These are phyloP conservation scores for Hypselothyrea guttata DNA, from an alignment of 2,888 invertebrate genomes.

Conservation along the genomic window DNA sequence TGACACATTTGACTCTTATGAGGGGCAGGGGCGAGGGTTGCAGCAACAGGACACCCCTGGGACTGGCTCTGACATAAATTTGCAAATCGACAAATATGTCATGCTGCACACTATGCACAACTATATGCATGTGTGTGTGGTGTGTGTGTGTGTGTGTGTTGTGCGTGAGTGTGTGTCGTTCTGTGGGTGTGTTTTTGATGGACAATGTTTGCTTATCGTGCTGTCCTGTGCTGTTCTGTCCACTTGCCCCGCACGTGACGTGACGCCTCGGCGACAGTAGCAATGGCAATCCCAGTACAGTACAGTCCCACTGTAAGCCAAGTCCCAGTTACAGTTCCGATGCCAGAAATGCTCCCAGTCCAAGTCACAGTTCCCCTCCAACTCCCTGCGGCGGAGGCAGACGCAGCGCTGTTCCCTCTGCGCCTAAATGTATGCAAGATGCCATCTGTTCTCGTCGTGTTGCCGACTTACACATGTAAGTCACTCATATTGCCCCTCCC, in stretches of 20 bases:
- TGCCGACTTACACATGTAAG: slow-evolving; percentile 76
- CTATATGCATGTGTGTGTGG: slow-evolving; percentile 9
- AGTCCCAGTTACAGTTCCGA: slow-evolving; percentile 3
- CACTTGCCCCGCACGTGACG: slow-evolving; percentile 54
- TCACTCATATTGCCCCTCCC: slow-evolving; percentile 64
- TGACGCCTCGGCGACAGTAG: slow-evolving; percentile 42
- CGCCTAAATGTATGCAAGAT: slow-evolving; percentile 72
- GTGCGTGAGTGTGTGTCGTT: slow-evolving; percentile 13
- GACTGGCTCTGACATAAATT: slow-evolving; percentile 56
- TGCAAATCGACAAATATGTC: slow-evolving; percentile 75
- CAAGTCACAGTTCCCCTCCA: neutral
- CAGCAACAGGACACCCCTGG: neutral
- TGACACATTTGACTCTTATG: slow-evolving; percentile 22
- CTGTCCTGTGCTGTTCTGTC: slow-evolving; percentile 20
- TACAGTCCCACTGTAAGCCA: slow-evolving; percentile 2
- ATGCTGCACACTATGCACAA: slow-evolving; percentile 58
- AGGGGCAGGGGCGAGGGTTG: neutral
- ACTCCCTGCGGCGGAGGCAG: too few relatives aligned
- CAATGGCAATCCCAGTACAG: slow-evolving; percentile 3
- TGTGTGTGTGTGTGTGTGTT: slow-evolving; percentile 32
- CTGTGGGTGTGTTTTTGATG: slow-evolving; percentile 72
- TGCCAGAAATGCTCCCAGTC: neutral
- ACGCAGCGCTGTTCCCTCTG: slow-evolving; percentile 19
- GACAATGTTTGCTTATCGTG: slow-evolving; percentile 74
- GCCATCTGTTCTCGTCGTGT: slow-evolving; percentile 76